phyloP scores from a whole-genome alignment of 35 echinoderm and acorn worm genomes.

The Diadema setosum region DNA sequence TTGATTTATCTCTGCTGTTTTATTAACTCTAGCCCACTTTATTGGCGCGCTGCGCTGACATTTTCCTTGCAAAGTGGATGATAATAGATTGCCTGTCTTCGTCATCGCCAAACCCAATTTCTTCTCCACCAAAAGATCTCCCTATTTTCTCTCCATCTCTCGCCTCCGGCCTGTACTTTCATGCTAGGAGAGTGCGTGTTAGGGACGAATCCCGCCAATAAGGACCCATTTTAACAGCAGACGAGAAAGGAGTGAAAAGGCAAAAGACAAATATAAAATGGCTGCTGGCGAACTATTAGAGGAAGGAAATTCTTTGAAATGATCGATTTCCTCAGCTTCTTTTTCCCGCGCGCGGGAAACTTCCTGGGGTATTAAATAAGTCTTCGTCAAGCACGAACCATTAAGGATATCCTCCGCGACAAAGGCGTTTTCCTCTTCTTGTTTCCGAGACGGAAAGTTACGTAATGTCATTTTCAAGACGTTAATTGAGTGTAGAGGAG shows the following conservation, averaged over 20 bases:
- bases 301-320: constrained; percentile 70
- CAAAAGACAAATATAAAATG: constrained; percentile 26
- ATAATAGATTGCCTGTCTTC: constrained; percentile 17
- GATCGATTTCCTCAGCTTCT: constrained; percentile 67
- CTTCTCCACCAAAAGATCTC: background rate
- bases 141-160: background rate
- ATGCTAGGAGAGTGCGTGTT: background rate
- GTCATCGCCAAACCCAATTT: constrained; percentile 8
- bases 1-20: constrained; percentile 30
- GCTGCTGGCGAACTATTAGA: constrained; percentile 16
- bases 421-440: constrained; percentile 16
- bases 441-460: constrained; percentile 27
- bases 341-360: constrained; percentile 53
- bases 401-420: constrained; percentile 11
- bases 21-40: constrained; percentile 26
- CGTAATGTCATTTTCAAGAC: constrained; percentile 10
- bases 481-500: background rate
- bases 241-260: background rate
- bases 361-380: constrained; percentile 40
- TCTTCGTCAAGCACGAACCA: background rate
- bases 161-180: background rate
- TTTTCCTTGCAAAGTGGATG: constrained; percentile 32
- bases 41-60: constrained; percentile 13
- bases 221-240: background rate
- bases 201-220: background rate